Percentiles rank a stretch among this genome's conserved stretches.
These are phyloP conservation scores for Holcopasites calliopsidis DNA, from an alignment of 1,140 invertebrate genomes.

Conservation along the genomic window DNA sequence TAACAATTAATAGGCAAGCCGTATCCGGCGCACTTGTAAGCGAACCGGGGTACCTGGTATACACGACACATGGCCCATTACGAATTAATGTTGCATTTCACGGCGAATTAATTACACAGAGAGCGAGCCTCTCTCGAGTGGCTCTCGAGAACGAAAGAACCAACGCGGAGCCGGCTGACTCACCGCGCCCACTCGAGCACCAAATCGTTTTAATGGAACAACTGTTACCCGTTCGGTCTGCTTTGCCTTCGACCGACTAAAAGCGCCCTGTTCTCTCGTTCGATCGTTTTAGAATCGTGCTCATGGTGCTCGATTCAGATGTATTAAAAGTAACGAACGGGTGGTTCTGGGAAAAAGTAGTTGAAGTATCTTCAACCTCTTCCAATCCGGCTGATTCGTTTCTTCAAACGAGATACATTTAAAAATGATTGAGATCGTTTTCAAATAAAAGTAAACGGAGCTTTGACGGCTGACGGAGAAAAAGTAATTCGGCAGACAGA, in stretches of 20 bases:
- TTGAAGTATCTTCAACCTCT: too few relatives aligned
- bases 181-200: slow-evolving; percentile 69
- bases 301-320: neutral
- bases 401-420: too few relatives aligned
- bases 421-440: too few relatives aligned
- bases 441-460: too few relatives aligned
- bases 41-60: neutral
- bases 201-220: slow-evolving; percentile 77
- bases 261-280: slow-evolving; percentile 7
- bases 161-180: slow-evolving; percentile 66
- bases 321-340: too few relatives aligned
- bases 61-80: slow-evolving; percentile 75
- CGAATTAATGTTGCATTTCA: slow-evolving; percentile 77
- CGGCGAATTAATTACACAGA: slow-evolving; percentile 75
- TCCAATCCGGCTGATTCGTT: too few relatives aligned
- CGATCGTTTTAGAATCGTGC: slow-evolving; percentile 12
- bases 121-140: slow-evolving; percentile 66
- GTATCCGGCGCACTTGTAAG: slow-evolving; percentile 23
- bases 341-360: too few relatives aligned
- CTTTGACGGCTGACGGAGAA: too few relatives aligned
- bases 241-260: slow-evolving; percentile 48
- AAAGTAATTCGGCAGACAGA: neutral
- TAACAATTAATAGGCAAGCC: slow-evolving; percentile 23
- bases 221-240: slow-evolving; percentile 70
- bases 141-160: slow-evolving; percentile 62